These are phyloP conservation scores for Heterochromis multidens DNA, from an alignment of 2,113 vertebrate species.

Conservation along the genomic window DNA sequence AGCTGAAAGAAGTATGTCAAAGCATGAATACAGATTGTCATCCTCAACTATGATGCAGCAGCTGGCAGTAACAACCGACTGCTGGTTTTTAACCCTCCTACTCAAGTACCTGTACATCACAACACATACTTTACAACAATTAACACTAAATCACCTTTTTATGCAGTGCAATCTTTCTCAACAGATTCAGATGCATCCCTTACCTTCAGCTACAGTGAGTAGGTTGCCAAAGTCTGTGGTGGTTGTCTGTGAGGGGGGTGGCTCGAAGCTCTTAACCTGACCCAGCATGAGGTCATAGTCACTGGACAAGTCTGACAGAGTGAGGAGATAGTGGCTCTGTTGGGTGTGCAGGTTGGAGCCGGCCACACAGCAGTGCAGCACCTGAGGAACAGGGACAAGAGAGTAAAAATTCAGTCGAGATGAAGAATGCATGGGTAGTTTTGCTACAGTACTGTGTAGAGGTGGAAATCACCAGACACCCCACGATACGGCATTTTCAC, in stretches of 20 bases:
- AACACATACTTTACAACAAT: not conserved
- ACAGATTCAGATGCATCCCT: not conserved
- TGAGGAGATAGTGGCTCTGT: constrained; percentile 92
- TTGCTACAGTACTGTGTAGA: not conserved
- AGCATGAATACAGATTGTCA: not conserved
- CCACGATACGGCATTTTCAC: rapidly evolving
- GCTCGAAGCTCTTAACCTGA: constrained; percentile 84
- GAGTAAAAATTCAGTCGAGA: not conserved
- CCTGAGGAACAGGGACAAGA: constrained; percentile 68
- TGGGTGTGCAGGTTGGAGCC: constrained; percentile 91
- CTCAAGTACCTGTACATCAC: not conserved
- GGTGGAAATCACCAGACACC: not conserved
- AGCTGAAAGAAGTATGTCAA: not conserved
- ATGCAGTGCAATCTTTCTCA: not conserved
- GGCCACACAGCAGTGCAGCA: constrained; percentile 92
- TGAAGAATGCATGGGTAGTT: not conserved
- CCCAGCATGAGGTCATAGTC: constrained; percentile 90
- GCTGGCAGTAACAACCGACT: not conserved
- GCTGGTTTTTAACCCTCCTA: not conserved
- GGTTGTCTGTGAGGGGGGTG: constrained; percentile 73
- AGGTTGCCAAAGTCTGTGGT: constrained; percentile 83
- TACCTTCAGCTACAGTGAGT: constrained; percentile 94
- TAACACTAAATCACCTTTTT: not conserved
- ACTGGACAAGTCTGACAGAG: constrained; percentile 86
- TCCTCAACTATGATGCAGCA: not conserved